These are phyloP conservation scores for Zosterops lateralis DNA, from an alignment of 2,113 vertebrate genomes.

Conservation along the genomic window DNA sequence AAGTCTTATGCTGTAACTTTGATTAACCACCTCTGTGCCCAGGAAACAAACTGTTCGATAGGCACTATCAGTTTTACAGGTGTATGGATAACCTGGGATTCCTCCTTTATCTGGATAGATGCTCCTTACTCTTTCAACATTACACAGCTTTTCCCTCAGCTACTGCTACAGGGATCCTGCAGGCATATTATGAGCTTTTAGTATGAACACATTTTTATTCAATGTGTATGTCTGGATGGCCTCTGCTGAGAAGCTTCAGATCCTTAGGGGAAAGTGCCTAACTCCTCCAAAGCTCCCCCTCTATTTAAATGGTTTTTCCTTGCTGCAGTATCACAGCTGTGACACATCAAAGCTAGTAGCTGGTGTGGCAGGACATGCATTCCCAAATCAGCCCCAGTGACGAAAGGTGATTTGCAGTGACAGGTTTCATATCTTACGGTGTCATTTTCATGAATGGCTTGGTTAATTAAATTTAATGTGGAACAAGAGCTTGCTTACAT, in stretches of 20 bases:
- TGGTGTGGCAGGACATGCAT: conserved; percentile 31
- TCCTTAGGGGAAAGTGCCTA: not conserved
- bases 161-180: not conserved
- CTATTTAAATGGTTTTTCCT: conserved; percentile 35
- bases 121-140: not conserved
- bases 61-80: conserved; percentile 46
- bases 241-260: conserved; percentile 5
- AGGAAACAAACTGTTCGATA: conserved; percentile 15
- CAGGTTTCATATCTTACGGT: conserved; percentile 32
- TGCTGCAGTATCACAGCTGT: conserved; percentile 30
- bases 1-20: conserved; percentile 32
- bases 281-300: not conserved
- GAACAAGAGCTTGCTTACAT: conserved; percentile 52
- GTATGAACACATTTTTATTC: not conserved
- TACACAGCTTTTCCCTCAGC: not conserved
- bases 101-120: conserved; percentile 29
- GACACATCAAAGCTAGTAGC: conserved; percentile 57
- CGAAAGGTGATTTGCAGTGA: conserved; percentile 53
- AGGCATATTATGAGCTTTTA: not conserved
- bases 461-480: conserved; percentile 56
- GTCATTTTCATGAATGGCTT: conserved; percentile 54
- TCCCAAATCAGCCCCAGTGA: conserved; percentile 17
- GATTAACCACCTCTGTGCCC: conserved; percentile 50
- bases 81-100: conserved; percentile 32
- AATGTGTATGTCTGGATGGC: not conserved